Conservation (phyloP, 2,113 vertebrate species). For the Steatornis caripensis region DNA sequence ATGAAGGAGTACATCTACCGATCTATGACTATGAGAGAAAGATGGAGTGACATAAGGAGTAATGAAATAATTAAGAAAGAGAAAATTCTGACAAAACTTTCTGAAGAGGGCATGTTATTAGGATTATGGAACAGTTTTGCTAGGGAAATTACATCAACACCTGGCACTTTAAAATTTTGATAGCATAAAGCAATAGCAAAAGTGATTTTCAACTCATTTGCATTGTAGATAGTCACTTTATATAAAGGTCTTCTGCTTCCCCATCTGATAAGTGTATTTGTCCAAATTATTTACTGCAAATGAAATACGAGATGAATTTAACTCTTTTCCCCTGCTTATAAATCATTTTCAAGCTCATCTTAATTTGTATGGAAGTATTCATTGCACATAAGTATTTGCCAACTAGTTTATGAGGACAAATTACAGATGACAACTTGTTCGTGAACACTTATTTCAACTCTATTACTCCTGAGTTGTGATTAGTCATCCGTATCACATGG, state of each 20-base stretch:
- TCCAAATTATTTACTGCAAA: constrained; percentile 35
- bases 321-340: constrained; percentile 7
- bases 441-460: constrained; percentile 49
- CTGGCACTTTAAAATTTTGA: constrained; percentile 16
- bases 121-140: not conserved
- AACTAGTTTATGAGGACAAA: constrained; percentile 61
- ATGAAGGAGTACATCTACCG: not conserved
- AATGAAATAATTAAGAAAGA: not conserved
- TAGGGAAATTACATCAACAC: not conserved
- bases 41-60: not conserved
- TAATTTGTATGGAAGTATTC: constrained; percentile 46
- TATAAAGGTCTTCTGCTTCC: not conserved
- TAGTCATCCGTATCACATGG: constrained; percentile 55
- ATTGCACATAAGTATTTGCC: constrained; percentile 33
- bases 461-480: constrained; percentile 59
- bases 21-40: not conserved
- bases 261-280: constrained; percentile 33
- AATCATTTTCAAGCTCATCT: constrained; percentile 30
- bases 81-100: not conserved
- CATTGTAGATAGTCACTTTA: not conserved
- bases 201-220: constrained; percentile 47
- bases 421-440: constrained; percentile 55
- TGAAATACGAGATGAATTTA: constrained; percentile 16
- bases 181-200: constrained; percentile 1
- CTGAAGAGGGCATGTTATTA: not conserved